phyloP scores from a whole-genome alignment of 2,113 vertebrate genomes.

The human (Homo sapiens) region DNA sequence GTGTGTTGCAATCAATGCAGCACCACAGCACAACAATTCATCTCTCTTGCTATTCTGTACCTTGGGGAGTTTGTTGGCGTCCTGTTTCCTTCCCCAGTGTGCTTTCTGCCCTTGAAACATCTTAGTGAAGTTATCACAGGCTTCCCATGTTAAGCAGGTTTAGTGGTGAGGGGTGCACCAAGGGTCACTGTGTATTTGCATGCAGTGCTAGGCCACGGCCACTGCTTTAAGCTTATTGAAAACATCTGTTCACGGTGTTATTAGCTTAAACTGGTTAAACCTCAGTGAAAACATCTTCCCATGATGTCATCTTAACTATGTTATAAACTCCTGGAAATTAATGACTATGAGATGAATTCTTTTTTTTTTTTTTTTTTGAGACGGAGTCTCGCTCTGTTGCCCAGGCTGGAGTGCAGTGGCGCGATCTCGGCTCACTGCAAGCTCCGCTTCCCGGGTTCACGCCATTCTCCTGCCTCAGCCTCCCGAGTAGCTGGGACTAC shows the following conservation, averaged over 20 bases:
- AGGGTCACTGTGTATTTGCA: not conserved
- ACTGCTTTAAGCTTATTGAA: not conserved
- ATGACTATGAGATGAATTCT: not conserved
- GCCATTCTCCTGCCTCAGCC: too few species aligned
- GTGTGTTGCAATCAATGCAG: conserved; percentile 49
- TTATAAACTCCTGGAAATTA: not conserved
- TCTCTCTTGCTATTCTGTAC: conserved; percentile 15
- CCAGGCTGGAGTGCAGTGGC: too few species aligned
- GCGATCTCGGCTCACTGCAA: too few species aligned
- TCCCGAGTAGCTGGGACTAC: too few species aligned
- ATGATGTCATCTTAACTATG: not conserved
- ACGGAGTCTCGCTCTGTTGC: too few species aligned
- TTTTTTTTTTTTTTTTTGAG: too few species aligned
- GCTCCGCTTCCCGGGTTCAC: too few species aligned
- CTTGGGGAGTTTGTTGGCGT: not conserved
- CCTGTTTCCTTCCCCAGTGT: not conserved
- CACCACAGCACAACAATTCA: not conserved
- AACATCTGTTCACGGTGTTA: not conserved
- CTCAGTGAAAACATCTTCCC: not conserved
- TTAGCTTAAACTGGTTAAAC: not conserved
- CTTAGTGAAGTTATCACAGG: not conserved
- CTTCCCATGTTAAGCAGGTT: conserved; percentile 34
- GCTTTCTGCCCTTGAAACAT: conserved; percentile 35
- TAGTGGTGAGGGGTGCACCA: not conserved
- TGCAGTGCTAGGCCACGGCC: not conserved